Conservation (phyloP, 2,888 invertebrate species). For the Mythimna impura region DNA sequence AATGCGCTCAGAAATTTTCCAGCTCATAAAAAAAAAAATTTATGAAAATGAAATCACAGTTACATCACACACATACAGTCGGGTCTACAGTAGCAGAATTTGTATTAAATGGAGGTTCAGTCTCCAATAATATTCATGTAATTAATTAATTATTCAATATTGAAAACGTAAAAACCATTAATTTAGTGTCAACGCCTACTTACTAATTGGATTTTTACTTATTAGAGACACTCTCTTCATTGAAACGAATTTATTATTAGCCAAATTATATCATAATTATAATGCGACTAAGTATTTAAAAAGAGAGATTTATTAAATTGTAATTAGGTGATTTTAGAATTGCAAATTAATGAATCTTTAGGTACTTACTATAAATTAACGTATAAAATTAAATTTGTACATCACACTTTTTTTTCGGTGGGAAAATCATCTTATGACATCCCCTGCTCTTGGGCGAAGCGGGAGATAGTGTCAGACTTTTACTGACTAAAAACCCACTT, state of each 20-base stretch:
- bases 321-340: constrained; percentile 16
- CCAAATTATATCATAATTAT: constrained; percentile 19
- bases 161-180: constrained; percentile 12
- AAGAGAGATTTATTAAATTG: constrained; percentile 4
- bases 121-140: background rate
- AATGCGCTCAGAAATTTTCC: too few relatives aligned
- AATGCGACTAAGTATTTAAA: constrained; percentile 5
- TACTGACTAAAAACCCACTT: too few relatives aligned
- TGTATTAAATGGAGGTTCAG: background rate
- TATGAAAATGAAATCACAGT: too few relatives aligned
- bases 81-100: background rate
- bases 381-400: background rate
- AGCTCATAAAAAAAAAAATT: background rate
- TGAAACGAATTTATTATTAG: constrained; percentile 25
- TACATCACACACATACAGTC: background rate
- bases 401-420: too few relatives aligned
- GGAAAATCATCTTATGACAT: too few relatives aligned
- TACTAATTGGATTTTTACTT: constrained; percentile 48
- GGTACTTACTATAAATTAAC: background rate
- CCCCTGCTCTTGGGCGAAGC: too few relatives aligned
- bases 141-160: constrained; percentile 4
- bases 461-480: too few relatives aligned
- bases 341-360: constrained; percentile 22
- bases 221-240: constrained; percentile 29
- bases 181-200: constrained; percentile 13